Evolutionary conservation across 2,797 vertebrate species (phyloP), one percentile per base, ranked within the genome.

Genomic region (Sandelia bainsii): DNA sequence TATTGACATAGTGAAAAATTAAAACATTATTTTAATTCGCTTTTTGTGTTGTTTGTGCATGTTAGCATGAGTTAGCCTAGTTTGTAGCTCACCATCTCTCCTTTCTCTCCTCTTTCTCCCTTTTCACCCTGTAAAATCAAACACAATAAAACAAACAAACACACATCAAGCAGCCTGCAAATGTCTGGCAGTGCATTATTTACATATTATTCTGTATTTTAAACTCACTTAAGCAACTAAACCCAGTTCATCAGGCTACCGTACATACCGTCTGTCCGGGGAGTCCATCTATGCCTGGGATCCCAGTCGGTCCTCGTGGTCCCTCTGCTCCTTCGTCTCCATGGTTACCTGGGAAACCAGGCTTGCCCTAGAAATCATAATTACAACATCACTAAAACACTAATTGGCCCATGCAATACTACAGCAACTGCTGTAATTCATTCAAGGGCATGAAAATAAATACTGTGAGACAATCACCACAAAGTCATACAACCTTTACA

Each of bases 251-350:
- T 51, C 44, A 11, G 14, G 32, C 19, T 22, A 16, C 12, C 5
- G 14, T 42, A 62, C 90, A 51, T 85, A 98, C 97, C 88, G 81
- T 62, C 3, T 73, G 88, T 53, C 97, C 97, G 0, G 92, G 84
- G 12, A 91, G 88, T 13, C 97, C 97, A 8, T 96, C 94, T 23
- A 94, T 39, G 11, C 97, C 97, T 0, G 95, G 89, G 0, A 91
- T 88, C 40, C 97, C 97, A 0, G 95, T 87, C 49, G 90, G 44
- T 0, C 97, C 94, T 92, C 89, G 75, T 7, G 64, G 49, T 44
- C 94, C 94, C 46, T 5, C 94, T 80, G 74, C 78, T 9, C 68
- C 97, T 92, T 97, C 97, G 0, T 82, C 63, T 45, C 97, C 97
- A 0, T 93, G 87, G 12, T 45, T 82, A 39, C 97, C 97, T 0